Evolutionary conservation across 2,888 invertebrate genomes (phyloP).

Genomic region (Dioctria rufipes): DNA sequence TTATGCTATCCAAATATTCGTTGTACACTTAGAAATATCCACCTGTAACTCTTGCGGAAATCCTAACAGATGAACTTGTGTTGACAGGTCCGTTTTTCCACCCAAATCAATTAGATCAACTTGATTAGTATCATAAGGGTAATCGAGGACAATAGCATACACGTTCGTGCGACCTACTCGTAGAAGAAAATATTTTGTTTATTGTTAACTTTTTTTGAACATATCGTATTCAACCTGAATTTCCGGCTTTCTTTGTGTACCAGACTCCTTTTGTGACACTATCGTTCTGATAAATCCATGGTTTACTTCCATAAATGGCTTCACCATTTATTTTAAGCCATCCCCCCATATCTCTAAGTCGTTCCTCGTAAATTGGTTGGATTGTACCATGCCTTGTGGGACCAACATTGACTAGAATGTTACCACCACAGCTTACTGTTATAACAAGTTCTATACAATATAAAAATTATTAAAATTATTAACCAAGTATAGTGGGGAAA

Average conservation of each 20-base stretch:
- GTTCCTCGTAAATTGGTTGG: slow-evolving; percentile 87
- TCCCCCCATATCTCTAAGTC: slow-evolving; percentile 81
- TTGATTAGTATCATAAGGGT: slow-evolving; percentile 77
- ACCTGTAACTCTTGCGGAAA: slow-evolving; percentile 54
- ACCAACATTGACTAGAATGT: slow-evolving; percentile 80
- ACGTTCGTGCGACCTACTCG: slow-evolving; percentile 66
- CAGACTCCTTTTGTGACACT: slow-evolving; percentile 79
- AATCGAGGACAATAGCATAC: slow-evolving; percentile 80
- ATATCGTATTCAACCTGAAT: slow-evolving; percentile 61
- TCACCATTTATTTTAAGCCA: slow-evolving; percentile 91
- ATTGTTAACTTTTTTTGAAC: too few relatives aligned
- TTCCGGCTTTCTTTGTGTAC: slow-evolving; percentile 75
- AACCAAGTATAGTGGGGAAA: neutral
- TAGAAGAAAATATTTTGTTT: too few relatives aligned
- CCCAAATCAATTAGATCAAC: slow-evolving; percentile 71
- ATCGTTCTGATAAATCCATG: slow-evolving; percentile 90
- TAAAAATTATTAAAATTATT: neutral
- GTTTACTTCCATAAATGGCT: slow-evolving; percentile 84
- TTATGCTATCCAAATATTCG: neutral
- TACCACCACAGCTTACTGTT: slow-evolving; percentile 90
- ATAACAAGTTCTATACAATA: slow-evolving; percentile 74
- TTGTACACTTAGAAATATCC: too few relatives aligned
- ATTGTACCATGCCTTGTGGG: slow-evolving; percentile 93
- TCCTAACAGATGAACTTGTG: slow-evolving; percentile 74
- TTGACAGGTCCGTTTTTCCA: slow-evolving; percentile 64